Conservation (phyloP, 2,797 vertebrate species). For the Calcarius lapponicus region DNA sequence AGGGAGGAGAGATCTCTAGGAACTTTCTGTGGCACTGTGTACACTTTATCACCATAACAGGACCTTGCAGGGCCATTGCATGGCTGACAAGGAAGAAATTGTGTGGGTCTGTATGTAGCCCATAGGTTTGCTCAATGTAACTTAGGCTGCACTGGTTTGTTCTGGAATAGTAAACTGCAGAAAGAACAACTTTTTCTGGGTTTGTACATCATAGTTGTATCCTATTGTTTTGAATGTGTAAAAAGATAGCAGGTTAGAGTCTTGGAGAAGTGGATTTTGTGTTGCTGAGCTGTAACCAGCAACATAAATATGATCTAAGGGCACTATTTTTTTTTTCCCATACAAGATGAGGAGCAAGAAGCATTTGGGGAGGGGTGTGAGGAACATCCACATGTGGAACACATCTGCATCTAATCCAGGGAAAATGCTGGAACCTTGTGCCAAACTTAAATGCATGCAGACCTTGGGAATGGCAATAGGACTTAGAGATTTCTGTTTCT, state of each 20-base stretch:
- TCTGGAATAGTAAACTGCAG: not conserved
- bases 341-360: not conserved
- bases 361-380: not conserved
- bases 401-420: not conserved
- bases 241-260: not conserved
- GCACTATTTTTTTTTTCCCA: not conserved
- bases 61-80: not conserved
- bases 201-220: not conserved
- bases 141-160: not conserved
- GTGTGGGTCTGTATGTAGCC: too few species aligned
- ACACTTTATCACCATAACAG: not conserved
- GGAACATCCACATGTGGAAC: not conserved
- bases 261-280: not conserved
- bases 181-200: not conserved
- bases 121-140: not conserved
- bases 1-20: not conserved
- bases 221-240: not conserved
- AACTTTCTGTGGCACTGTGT: not conserved
- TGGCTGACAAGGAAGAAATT: not conserved
- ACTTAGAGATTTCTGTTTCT: not conserved
- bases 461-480: not conserved
- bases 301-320: not conserved
- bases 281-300: not conserved
- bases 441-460: not conserved
- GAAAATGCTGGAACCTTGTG: not conserved